Percentiles rank a stretch among this genome's conserved stretches.
Evolutionary conservation across 2,797 vertebrate genomes (phyloP).

Genomic region (Siniperca scherzeri): DNA sequence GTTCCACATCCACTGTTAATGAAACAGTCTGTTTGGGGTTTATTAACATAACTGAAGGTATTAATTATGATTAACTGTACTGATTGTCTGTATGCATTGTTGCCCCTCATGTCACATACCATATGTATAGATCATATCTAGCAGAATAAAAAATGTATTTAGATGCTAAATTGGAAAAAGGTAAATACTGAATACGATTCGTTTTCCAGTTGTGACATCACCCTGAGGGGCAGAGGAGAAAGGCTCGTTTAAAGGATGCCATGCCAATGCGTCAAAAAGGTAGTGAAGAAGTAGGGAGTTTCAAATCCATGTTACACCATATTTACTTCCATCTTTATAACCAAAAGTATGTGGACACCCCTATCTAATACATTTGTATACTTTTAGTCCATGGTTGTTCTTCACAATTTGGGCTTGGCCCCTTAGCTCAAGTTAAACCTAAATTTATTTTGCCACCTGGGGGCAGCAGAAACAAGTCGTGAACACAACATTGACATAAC

Average conservation of each 20-base stretch:
- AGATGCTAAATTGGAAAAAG: neutral
- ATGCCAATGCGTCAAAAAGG: no score
- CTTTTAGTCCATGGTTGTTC: neutral
- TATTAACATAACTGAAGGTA: neutral
- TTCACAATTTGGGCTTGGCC: neutral
- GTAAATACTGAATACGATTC: neutral
- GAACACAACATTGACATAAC: no score
- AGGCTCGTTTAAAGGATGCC: neutral
- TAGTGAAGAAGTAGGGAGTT: no score
- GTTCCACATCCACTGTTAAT: neutral
- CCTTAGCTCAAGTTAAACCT: no score
- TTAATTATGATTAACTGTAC: neutral
- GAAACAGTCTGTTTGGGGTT: neutral
- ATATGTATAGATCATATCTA: neutral
- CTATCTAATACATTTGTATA: neutral
- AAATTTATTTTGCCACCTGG: no score
- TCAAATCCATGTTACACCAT: neutral
- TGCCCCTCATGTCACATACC: no score
- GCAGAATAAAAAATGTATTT: neutral
- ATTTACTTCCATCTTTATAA: neutral
- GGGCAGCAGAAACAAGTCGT: no score
- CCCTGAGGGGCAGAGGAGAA: neutral
- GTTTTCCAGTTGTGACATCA: neutral
- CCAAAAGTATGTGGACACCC: neutral
- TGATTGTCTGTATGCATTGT: neutral